Conservation (phyloP, 2,113 vertebrate species). For the Perccottus glenii region DNA sequence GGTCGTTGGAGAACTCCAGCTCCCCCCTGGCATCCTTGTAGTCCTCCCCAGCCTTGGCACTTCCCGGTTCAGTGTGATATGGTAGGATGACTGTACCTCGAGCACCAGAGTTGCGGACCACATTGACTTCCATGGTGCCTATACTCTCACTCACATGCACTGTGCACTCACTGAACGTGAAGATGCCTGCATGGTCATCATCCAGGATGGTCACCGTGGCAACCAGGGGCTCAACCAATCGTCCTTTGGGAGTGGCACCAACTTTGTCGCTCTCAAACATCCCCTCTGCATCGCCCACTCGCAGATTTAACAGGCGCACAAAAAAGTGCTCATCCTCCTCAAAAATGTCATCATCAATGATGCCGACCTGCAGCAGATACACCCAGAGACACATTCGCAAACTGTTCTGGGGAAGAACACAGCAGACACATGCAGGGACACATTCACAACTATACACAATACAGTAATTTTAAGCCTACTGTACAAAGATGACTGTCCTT, state of each 20-base stretch:
- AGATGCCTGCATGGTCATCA: constrained; percentile 97
- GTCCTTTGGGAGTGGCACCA: constrained; percentile 82
- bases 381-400: too few relatives aligned
- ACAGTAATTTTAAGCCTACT: too few relatives aligned
- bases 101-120: constrained; percentile 90
- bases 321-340: constrained; percentile 99
- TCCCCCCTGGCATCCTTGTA: constrained; percentile 90
- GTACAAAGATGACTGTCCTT: too few relatives aligned
- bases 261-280: constrained; percentile 91
- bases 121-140: constrained; percentile 91
- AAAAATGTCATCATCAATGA: constrained; percentile 97
- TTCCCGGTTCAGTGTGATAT: constrained; percentile 88
- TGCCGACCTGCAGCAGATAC: constrained; percentile 80
- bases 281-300: constrained; percentile 90
- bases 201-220: constrained; percentile 96
- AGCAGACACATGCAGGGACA: too few relatives aligned
- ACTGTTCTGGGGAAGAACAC: too few relatives aligned
- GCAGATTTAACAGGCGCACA: constrained; percentile 91
- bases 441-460: too few relatives aligned
- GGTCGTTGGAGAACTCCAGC: constrained; percentile 92
- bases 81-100: constrained; percentile 92
- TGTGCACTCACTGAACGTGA: constrained; percentile 88
- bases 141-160: constrained; percentile 92
- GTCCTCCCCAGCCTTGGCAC: constrained; percentile 86
- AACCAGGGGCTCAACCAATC: constrained; percentile 85